Conservation (phyloP, 2,113 vertebrate genomes). For the Halcyon malimbica region DNA sequence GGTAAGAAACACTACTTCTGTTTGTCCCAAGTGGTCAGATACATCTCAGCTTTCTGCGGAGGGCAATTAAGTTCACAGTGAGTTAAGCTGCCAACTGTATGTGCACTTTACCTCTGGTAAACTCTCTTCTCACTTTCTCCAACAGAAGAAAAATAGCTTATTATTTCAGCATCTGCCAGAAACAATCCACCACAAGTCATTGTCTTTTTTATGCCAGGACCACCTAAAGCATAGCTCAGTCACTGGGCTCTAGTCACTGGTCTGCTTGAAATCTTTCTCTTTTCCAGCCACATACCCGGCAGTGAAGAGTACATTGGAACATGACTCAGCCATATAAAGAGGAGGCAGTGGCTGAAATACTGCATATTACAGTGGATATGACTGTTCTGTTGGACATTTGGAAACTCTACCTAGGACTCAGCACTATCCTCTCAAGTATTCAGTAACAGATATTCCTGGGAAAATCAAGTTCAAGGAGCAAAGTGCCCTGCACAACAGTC, state of each 20-base stretch:
- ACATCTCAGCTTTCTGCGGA: background rate
- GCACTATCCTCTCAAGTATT: background rate
- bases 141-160: background rate
- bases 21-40: background rate
- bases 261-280: background rate
- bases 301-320: background rate
- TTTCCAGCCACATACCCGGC: background rate
- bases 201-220: background rate
- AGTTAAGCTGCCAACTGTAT: background rate
- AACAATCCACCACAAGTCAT: background rate
- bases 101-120: background rate
- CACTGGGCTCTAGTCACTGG: background rate
- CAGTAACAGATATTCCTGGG: background rate
- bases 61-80: background rate
- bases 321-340: background rate
- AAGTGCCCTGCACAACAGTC: background rate
- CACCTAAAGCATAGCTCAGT: background rate
- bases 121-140: background rate
- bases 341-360: background rate
- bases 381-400: background rate
- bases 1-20: background rate
- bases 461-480: background rate
- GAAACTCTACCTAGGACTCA: background rate
- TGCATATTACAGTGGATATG: background rate
- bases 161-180: no score